phyloP scores from a whole-genome alignment of 2,888 invertebrate genomes.

The Drosophila subquinaria region DNA sequence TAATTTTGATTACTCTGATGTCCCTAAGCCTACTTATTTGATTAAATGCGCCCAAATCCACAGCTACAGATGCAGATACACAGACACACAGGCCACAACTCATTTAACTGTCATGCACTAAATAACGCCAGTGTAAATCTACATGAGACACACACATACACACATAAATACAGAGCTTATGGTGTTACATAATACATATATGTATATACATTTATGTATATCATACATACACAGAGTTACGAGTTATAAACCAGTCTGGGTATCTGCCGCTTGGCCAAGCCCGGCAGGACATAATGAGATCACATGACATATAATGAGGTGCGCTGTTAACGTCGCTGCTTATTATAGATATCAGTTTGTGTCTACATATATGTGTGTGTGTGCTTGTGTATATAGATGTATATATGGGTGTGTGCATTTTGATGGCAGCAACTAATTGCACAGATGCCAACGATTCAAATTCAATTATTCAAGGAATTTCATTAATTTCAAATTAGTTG shows the following conservation, averaged over 20 bases:
- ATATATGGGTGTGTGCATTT: conserved; percentile 47
- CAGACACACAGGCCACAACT: conserved; percentile 66
- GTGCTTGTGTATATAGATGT: conserved; percentile 18
- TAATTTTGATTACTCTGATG: conserved; percentile 37
- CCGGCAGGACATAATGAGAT: conserved; percentile 69
- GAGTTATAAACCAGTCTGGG: conserved; percentile 15
- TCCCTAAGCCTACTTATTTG: conserved; percentile 54
- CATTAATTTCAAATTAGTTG: conserved; percentile 82
- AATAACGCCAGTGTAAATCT: conserved; percentile 74
- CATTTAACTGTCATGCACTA: conserved; percentile 82
- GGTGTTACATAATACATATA: conserved; percentile 58
- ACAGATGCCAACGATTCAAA: conserved; percentile 80
- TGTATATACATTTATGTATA: conserved; percentile 17
- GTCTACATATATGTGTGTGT: conserved; percentile 4
- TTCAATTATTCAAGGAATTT: conserved; percentile 83
- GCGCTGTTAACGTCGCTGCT: conserved; percentile 60
- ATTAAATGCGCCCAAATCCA: conserved; percentile 62
- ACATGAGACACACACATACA: conserved; percentile 43
- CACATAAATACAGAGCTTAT: conserved; percentile 43
- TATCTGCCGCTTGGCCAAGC: conserved; percentile 26
- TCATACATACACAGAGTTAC: conserved; percentile 14
- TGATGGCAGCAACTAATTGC: conserved; percentile 77
- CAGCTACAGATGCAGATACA: conserved; percentile 34
- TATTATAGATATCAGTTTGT: conserved; percentile 41
- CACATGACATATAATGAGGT: conserved; percentile 82